Conservation (phyloP, 1,140 invertebrate genomes). For the Bombus terrestris region DNA sequence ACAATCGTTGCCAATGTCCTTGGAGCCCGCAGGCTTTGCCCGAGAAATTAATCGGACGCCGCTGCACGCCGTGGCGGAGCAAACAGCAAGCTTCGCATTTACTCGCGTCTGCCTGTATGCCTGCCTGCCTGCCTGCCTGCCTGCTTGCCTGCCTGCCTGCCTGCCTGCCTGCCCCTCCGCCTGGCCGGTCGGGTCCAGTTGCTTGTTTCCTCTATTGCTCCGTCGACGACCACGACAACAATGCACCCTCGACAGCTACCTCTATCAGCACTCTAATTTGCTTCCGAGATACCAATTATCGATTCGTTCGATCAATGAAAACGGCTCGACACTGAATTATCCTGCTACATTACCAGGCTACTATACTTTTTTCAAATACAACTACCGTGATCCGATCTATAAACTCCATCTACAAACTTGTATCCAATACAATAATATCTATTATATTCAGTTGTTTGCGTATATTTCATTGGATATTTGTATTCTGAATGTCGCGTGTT, state of each 20-base stretch:
- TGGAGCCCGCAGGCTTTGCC: slow-evolving; percentile 66
- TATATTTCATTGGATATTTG: background rate
- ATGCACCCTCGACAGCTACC: slow-evolving; percentile 41
- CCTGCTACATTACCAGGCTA: background rate
- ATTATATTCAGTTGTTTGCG: background rate
- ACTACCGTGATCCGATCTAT: no score
- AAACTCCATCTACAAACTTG: no score
- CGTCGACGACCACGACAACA: slow-evolving; percentile 49
- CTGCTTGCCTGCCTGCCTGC: background rate
- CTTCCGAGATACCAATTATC: slow-evolving; percentile 48
- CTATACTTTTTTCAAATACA: background rate
- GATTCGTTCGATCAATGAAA: slow-evolving; percentile 19
- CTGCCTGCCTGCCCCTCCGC: no score
- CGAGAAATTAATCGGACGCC: slow-evolving; percentile 68
- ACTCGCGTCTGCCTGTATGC: slow-evolving; percentile 41
- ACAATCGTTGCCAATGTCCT: slow-evolving; percentile 68
- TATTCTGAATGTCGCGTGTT: background rate
- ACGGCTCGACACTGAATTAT: slow-evolving; percentile 7
- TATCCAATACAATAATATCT: no score
- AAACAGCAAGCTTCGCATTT: slow-evolving; percentile 65
- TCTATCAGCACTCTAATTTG: slow-evolving; percentile 53
- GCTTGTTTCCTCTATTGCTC: slow-evolving; percentile 30
- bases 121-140: background rate
- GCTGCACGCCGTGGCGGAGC: slow-evolving; percentile 46
- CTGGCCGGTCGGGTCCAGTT: slow-evolving; percentile 12